phyloP scores from a whole-genome alignment of 1,140 invertebrate genomes.

The Drosophila chauvacae region DNA sequence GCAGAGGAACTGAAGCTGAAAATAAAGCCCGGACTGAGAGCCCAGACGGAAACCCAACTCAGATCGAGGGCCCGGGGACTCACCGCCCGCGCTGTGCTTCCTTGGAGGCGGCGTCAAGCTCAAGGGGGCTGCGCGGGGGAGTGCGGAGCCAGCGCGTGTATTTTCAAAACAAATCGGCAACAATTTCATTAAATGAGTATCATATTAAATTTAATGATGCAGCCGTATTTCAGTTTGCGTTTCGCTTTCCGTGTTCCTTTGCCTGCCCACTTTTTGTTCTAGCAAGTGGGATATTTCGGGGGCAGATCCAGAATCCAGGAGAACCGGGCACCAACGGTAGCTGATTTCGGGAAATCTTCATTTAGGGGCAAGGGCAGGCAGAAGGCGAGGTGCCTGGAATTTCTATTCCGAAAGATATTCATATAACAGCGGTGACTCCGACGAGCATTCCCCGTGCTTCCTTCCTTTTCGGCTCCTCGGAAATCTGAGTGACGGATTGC shows the following conservation, averaged over 20 bases:
- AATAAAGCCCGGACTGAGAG: conserved; percentile 9
- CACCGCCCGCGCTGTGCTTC: conserved; percentile 44
- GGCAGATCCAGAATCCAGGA: conserved; percentile 4
- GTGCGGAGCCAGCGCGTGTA: conserved; percentile 69
- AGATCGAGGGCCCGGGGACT: conserved; percentile 12
- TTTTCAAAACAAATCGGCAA: conserved; percentile 85
- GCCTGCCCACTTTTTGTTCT: conserved; percentile 60
- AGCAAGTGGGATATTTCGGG: conserved; percentile 20
- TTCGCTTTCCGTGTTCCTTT: conserved; percentile 61
- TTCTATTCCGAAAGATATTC: conserved; percentile 75
- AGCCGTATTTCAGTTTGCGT: conserved; percentile 85
- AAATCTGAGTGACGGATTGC: conserved; percentile 62
- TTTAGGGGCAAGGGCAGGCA: conserved; percentile 26
- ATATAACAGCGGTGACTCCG: conserved; percentile 35
- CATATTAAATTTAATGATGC: conserved; percentile 85
- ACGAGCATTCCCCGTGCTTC: neutral
- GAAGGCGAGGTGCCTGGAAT: conserved; percentile 53
- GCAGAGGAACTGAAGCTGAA: conserved; percentile 28
- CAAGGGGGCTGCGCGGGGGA: conserved; percentile 20
- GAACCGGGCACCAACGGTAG: conserved; percentile 54
- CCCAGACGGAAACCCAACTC: conserved; percentile 6
- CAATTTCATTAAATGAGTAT: conserved; percentile 85
- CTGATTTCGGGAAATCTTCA: conserved; percentile 68
- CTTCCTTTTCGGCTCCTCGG: neutral
- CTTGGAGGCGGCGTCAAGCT: conserved; percentile 66